Percentiles rank a stretch among this genome's conserved stretches.
phyloP scores from a whole-genome alignment of 2,888 invertebrate genomes.

The Ennomos quercinarius region DNA sequence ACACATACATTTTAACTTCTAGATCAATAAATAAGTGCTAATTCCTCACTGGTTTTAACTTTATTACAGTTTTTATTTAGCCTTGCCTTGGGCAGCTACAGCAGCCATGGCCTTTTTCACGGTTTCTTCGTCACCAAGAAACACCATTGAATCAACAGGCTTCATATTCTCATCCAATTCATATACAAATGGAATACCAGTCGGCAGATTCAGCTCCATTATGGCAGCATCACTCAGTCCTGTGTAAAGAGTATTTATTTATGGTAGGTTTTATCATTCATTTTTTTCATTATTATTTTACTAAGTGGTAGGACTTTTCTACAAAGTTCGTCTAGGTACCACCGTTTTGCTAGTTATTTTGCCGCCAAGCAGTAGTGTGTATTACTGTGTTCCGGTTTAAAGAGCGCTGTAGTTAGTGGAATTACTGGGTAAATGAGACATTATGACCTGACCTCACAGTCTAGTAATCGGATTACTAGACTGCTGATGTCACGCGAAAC shows the following conservation, averaged over 20 bases:
- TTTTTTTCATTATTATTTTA: too few species aligned
- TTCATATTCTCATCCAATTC: slow-evolving; percentile 89
- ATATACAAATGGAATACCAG: slow-evolving; percentile 93
- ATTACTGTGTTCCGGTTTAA: too few species aligned
- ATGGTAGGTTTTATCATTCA: too few species aligned
- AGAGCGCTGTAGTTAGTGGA: too few species aligned
- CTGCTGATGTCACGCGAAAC: too few species aligned
- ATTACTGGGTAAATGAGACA: too few species aligned
- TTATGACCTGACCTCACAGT: too few species aligned
- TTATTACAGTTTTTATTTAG: slow-evolving; percentile 77
- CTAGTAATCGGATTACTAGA: too few species aligned
- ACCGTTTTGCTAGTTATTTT: too few species aligned
- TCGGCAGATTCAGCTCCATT: slow-evolving; percentile 91
- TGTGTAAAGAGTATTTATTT: slow-evolving; percentile 47
- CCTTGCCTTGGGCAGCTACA: slow-evolving; percentile 92
- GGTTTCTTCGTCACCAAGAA: slow-evolving; percentile 92
- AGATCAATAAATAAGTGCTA: slow-evolving; percentile 29
- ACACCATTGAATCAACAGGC: slow-evolving; percentile 89
- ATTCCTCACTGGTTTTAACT: neutral
- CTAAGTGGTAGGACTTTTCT: too few species aligned
- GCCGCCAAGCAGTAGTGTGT: too few species aligned
- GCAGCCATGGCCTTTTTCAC: slow-evolving; percentile 91
- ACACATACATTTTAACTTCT: slow-evolving; percentile 9
- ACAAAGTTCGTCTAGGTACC: too few species aligned
- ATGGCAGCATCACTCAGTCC: slow-evolving; percentile 89